Base-by-base conservation (phyloP, 1,140 invertebrate species). In the Hyles vespertilio region DNA sequence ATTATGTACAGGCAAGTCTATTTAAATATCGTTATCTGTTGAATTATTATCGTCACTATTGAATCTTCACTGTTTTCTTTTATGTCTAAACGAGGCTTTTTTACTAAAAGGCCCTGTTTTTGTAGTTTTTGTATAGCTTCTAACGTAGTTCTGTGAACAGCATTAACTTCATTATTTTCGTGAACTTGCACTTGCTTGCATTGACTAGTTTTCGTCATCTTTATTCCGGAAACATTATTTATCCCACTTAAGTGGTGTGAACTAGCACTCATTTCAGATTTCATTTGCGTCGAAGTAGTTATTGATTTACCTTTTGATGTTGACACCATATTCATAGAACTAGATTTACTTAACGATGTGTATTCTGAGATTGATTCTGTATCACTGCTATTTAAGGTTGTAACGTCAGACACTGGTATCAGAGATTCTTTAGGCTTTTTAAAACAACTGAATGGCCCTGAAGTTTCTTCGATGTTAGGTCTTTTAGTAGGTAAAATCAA, bases 101-200 rank as follows among this genome's bases (percentile, higher is more conserved):
- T 88, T 11, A 88, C 72, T 57, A 88, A 72, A 11, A 88, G 67
- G 11, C 85, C 85, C 65, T 84, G 81, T 65, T 77, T 83, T 63
- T 85, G 81, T 63, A 88, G 69, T 54, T 80, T 88, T 61, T 87
- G 72, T 56, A 88, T 73, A 8, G 82, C 84, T 51, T 81, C 81
- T 66, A 88, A 69, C 5, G 82, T 76, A 53, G 69, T 76, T 36
- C 66, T 69, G 60, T 83, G 79, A 1, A 76, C 63, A 34, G 71
- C 50, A 60, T 54, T 73, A 4, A 63, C 48, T 69, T 80, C 74
- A 61, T 59, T 67, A 44, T 64, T 82, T 58, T 82, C 77, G 58
- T 83, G 78, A 10, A 75, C 65, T 46, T 82, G 71, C 3, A 69
- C 59, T 73, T 79, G 76, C 48, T 79, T 81, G 2, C 67, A 63